phyloP scores from a whole-genome alignment of 2,888 invertebrate species.

The Molanna angustata region DNA sequence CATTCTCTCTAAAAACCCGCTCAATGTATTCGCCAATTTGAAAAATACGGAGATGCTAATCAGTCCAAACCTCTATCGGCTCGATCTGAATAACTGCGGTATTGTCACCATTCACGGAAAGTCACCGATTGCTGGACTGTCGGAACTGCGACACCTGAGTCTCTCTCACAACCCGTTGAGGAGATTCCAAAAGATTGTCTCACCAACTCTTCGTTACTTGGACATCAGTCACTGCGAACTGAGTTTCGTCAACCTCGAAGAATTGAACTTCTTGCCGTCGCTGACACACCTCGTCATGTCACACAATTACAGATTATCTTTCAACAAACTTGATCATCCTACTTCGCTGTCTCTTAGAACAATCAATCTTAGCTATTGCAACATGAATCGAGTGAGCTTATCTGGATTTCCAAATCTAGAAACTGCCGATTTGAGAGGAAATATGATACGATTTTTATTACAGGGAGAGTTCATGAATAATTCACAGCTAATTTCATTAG shows the following conservation, averaged over 20 bases:
- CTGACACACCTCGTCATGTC: constrained; percentile 61
- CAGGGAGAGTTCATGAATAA: constrained; percentile 62
- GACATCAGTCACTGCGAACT: constrained; percentile 60
- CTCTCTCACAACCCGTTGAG: constrained; percentile 53
- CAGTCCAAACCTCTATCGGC: constrained; percentile 55
- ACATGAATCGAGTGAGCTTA: constrained; percentile 57
- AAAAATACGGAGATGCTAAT: constrained; percentile 54
- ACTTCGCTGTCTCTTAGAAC: constrained; percentile 53
- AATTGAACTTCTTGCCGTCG: constrained; percentile 57
- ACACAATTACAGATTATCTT: constrained; percentile 58
- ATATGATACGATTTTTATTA: constrained; percentile 59
- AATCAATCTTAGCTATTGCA: constrained; percentile 62
- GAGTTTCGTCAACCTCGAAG: constrained; percentile 48
- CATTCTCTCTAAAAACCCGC: constrained; percentile 63
- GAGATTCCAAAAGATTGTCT: constrained; percentile 50
- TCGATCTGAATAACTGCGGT: constrained; percentile 62
- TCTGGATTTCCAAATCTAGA: constrained; percentile 61
- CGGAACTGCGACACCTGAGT: constrained; percentile 53
- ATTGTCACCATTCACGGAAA: constrained; percentile 54
- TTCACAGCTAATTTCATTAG: constrained; percentile 57
- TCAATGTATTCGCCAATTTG: constrained; percentile 52
- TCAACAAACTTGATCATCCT: constrained; percentile 44
- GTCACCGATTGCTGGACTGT: constrained; percentile 51
- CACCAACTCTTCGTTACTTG: constrained; percentile 52
- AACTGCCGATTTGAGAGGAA: constrained; percentile 59